A percentile compares a stretch with the other conserved stretches of the same genome.
phyloP scores from a whole-genome alignment of 2,113 vertebrate genomes.

The Polyodon spathula region DNA sequence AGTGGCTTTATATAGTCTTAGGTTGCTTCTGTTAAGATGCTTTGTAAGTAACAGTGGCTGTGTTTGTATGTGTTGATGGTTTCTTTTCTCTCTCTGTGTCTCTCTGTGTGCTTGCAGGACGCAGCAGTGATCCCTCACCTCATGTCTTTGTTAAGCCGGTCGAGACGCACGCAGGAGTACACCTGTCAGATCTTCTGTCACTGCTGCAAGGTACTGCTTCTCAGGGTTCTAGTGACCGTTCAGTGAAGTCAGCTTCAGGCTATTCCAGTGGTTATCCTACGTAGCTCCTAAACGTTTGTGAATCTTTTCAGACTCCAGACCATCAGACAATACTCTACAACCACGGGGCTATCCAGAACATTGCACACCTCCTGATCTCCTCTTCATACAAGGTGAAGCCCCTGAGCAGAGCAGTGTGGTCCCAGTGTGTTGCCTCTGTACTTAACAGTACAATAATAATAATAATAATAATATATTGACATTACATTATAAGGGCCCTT shows the following conservation, averaged over 20 bases:
- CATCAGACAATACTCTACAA: conserved; percentile 96
- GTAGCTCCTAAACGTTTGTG: too few relatives aligned
- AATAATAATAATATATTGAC: too few relatives aligned
- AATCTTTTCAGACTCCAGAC: conserved; percentile 75
- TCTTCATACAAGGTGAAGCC: conserved; percentile 84
- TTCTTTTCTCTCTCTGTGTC: not conserved
- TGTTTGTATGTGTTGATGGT: conserved; percentile 4
- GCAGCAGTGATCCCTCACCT: conserved; percentile 91
- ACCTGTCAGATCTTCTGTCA: conserved; percentile 98
- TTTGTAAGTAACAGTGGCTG: not conserved
- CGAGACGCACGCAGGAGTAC: conserved; percentile 89
- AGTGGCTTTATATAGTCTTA: too few relatives aligned
- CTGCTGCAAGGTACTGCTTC: conserved; percentile 91
- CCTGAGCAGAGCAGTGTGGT: conserved; percentile 1
- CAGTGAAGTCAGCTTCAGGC: conserved; percentile 17
- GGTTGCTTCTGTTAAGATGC: not conserved
- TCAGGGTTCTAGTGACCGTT: not conserved
- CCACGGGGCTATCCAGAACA: conserved; percentile 91
- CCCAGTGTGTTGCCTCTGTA: too few relatives aligned
- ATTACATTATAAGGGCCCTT: too few relatives aligned
- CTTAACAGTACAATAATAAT: too few relatives aligned
- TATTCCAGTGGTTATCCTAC: not conserved
- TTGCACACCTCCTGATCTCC: conserved; percentile 83
- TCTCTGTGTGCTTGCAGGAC: conserved; percentile 56
- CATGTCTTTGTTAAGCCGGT: conserved; percentile 87